Conservation (phyloP, 2,113 vertebrate genomes). For the Ictalurus punctatus region DNA sequence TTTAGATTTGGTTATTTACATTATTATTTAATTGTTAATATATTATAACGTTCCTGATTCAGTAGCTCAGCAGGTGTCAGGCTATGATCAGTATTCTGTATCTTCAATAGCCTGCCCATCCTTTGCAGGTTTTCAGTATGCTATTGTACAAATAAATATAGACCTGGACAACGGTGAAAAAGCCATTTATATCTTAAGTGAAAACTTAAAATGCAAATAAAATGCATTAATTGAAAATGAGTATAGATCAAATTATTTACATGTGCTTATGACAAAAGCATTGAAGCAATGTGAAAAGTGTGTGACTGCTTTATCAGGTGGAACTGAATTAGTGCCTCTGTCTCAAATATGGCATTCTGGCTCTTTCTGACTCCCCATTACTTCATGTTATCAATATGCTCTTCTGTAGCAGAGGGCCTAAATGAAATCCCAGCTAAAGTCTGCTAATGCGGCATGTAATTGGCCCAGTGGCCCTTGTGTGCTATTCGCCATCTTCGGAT, state of each 20-base stretch:
- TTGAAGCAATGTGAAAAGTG: neutral
- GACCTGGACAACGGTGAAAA: neutral
- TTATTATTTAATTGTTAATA: neutral
- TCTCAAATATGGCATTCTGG: neutral
- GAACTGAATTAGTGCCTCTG: neutral
- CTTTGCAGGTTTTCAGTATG: neutral
- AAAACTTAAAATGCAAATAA: neutral
- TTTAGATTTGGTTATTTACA: neutral
- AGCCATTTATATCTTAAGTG: neutral
- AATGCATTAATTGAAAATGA: neutral
- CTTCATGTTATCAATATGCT: slow-evolving; percentile 6
- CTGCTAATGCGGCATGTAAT: slow-evolving; percentile 46
- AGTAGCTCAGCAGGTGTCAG: slow-evolving; percentile 44
- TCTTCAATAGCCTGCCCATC: neutral
- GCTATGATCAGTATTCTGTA: slow-evolving; percentile 5
- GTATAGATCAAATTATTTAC: neutral
- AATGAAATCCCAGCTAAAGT: slow-evolving; percentile 27
- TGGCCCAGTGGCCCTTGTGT: slow-evolving; percentile 42
- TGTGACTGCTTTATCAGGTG: neutral
- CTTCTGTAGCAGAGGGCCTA: neutral
- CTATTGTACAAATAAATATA: neutral
- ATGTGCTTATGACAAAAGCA: neutral
- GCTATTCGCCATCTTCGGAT: slow-evolving; percentile 33
- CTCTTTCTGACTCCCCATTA: neutral
- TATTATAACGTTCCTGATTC: neutral